Percentiles rank a stretch among this genome's conserved stretches.
These are phyloP conservation scores for Macrosteles quadrilineatus DNA, from an alignment of 1,140 invertebrate genomes.

Conservation along the genomic window DNA sequence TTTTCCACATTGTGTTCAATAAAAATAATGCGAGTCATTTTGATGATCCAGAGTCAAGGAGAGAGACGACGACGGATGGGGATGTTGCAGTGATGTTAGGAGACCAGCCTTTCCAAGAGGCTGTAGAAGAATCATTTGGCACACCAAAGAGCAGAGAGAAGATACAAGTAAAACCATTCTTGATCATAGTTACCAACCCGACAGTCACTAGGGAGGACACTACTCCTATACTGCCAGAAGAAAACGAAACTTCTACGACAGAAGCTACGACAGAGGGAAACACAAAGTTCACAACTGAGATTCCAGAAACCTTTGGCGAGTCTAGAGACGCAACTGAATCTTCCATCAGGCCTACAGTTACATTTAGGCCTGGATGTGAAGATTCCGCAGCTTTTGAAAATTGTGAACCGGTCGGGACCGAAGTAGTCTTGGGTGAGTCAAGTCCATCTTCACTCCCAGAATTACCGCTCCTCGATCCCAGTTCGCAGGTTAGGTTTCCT, in stretches of 20 bases:
- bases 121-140: not conserved
- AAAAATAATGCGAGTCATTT: too few species aligned
- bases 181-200: slow-evolving; percentile 19
- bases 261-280: slow-evolving; percentile 8
- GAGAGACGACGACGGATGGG: not conserved
- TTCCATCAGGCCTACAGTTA: not conserved
- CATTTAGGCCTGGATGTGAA: not conserved
- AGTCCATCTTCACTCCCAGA: not conserved
- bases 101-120: not conserved
- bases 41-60: too few species aligned
- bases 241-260: not conserved
- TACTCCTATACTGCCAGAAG: not conserved
- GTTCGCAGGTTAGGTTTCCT: slow-evolving; percentile 5
- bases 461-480: not conserved
- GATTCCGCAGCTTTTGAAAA: not conserved
- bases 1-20: too few species aligned
- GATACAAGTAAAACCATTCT: not conserved
- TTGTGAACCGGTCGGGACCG: not conserved
- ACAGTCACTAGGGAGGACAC: not conserved
- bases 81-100: slow-evolving; percentile 1
- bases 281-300: not conserved
- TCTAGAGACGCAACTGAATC: not conserved
- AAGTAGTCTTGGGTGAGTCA: not conserved
- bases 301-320: not conserved
- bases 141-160: not conserved